phyloP scores from a whole-genome alignment of 2,797 vertebrate genomes.

The Rhinophrynus dorsalis region DNA sequence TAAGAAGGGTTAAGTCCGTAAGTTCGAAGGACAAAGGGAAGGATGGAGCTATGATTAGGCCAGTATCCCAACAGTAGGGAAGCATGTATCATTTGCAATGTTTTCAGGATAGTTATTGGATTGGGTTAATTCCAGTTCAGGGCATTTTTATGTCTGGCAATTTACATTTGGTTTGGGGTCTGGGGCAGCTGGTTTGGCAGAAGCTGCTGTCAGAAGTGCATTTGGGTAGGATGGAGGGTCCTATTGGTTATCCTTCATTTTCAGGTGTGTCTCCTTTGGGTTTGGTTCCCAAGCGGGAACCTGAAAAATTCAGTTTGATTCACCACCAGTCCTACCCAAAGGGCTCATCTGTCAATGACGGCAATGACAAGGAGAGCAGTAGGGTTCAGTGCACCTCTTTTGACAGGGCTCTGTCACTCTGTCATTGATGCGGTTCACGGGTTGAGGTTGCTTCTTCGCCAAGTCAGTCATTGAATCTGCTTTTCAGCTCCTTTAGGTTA shows the following conservation, averaged over 20 bases:
- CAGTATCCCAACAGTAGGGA: too few species aligned
- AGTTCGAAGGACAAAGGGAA: too few species aligned
- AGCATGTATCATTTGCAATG: neutral
- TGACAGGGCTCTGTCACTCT: neutral
- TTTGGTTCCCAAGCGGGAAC: neutral
- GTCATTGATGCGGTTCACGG: neutral
- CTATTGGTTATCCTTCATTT: neutral
- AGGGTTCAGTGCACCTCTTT: neutral
- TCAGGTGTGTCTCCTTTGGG: neutral
- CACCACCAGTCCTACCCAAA: neutral
- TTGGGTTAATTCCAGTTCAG: neutral
- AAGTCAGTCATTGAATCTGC: neutral
- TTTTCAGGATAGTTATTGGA: neutral
- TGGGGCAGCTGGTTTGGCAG: neutral
- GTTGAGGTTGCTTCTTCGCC: neutral
- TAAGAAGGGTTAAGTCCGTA: too few species aligned
- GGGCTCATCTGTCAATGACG: neutral
- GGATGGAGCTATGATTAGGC: too few species aligned
- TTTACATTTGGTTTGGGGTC: neutral
- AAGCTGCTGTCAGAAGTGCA: neutral
- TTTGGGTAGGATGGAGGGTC: neutral
- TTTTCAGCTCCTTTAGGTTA: neutral
- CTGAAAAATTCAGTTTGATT: neutral
- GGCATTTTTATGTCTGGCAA: neutral
- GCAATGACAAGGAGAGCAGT: neutral